Evolutionary conservation across 2,888 invertebrate species (phyloP).

Genomic region (Drosophila nr. fundita): DNA sequence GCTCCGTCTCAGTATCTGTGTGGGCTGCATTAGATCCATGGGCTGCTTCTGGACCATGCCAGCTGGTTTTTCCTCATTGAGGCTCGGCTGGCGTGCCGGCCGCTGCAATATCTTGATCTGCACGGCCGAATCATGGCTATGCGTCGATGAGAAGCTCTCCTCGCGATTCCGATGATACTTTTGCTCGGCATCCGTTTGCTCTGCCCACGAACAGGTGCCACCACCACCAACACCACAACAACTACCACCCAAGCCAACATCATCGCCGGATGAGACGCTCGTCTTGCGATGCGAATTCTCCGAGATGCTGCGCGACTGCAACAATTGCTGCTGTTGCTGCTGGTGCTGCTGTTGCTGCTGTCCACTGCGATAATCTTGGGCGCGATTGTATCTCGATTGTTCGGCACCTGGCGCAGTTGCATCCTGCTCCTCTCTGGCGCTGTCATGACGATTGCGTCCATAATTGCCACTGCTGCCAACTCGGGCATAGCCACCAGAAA

Average conservation of each 20-base stretch:
- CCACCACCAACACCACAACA: slow-evolving; percentile 19
- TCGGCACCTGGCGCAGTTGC: slow-evolving; percentile 12
- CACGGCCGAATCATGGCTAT: slow-evolving; percentile 83
- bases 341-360: slow-evolving; percentile 35
- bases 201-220: slow-evolving; percentile 85
- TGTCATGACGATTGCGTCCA: slow-evolving; percentile 66
- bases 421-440: slow-evolving; percentile 64
- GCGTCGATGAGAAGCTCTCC: slow-evolving; percentile 83
- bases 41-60: slow-evolving; percentile 42
- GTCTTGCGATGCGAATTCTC: slow-evolving; percentile 85
- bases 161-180: slow-evolving; percentile 82
- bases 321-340: slow-evolving; percentile 66
- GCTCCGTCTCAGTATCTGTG: slow-evolving; percentile 84
- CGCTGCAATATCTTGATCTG: slow-evolving; percentile 85
- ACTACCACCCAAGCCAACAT: slow-evolving; percentile 49
- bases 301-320: slow-evolving; percentile 84
- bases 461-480: slow-evolving; percentile 42
- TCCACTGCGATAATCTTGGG: slow-evolving; percentile 57
- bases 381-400: slow-evolving; percentile 57
- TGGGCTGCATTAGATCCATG: slow-evolving; percentile 69
- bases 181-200: slow-evolving; percentile 84
- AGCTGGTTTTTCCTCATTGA: slow-evolving; percentile 72
- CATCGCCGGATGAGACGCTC: slow-evolving; percentile 84
- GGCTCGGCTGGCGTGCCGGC: slow-evolving; percentile 70
- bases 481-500: slow-evolving; percentile 56